Evolutionary conservation across 1,140 invertebrate species (phyloP).

Genomic region (Globodera rostochiensis): DNA sequence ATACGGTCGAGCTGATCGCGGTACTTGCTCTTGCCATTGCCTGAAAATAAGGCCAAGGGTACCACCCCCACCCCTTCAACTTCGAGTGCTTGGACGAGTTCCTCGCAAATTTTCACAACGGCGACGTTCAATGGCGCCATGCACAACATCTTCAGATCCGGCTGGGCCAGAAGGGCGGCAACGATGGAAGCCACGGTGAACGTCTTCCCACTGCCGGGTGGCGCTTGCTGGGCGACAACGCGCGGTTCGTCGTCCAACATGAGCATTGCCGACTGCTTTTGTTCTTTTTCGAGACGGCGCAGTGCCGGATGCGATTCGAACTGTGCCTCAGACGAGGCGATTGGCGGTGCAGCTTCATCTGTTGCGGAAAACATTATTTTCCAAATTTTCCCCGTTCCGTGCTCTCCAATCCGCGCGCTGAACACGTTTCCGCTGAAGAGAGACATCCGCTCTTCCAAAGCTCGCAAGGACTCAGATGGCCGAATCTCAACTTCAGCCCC

Average conservation of each 20-base stretch:
- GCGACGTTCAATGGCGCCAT: constrained; percentile 12
- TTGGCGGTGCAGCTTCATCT: too few species aligned
- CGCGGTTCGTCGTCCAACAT: background rate
- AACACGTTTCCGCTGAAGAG: too few species aligned
- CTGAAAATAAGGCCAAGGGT: background rate
- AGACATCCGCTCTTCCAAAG: too few species aligned
- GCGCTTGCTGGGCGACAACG: background rate
- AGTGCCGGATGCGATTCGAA: background rate
- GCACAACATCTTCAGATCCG: background rate
- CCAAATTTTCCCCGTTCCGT: too few species aligned
- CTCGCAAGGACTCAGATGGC: too few species aligned
- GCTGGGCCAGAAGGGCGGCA: background rate
- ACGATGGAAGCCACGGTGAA: constrained; percentile 3
- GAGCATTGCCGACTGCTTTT: constrained; percentile 3
- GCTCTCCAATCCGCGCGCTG: too few species aligned
- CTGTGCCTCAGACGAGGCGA: too few species aligned
- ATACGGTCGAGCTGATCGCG: background rate
- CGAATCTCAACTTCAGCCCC: too few species aligned
- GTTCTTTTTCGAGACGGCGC: background rate
- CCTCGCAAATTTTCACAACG: constrained; percentile 1
- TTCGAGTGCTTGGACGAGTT: background rate
- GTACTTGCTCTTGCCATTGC: constrained; percentile 10
- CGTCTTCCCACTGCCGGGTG: constrained; percentile 7
- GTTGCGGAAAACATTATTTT: too few species aligned
- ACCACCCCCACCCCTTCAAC: background rate